These are phyloP conservation scores for Nemotelus nigrinus DNA, from an alignment of 2,888 invertebrate genomes.

Conservation along the genomic window DNA sequence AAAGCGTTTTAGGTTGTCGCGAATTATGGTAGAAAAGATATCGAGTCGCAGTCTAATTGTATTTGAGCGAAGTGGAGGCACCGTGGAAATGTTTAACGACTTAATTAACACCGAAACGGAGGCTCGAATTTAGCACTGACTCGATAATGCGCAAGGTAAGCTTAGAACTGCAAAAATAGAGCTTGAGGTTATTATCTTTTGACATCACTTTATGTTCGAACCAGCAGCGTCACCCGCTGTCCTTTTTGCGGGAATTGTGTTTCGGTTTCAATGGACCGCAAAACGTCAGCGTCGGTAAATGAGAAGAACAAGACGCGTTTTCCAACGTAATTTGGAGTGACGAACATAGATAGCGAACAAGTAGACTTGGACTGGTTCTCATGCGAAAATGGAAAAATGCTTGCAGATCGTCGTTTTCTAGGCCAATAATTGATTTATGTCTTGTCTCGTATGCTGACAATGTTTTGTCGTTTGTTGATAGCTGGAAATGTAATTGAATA, in stretches of 20 bases:
- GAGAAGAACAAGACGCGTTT: not conserved
- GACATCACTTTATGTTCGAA: conserved; percentile 14
- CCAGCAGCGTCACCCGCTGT: too few species aligned
- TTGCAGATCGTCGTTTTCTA: too few species aligned
- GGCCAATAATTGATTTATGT: too few species aligned
- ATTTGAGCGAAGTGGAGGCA: not conserved
- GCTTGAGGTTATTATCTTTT: conserved; percentile 23
- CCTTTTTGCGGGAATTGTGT: not conserved
- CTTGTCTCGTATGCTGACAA: too few species aligned
- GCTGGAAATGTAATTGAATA: too few species aligned
- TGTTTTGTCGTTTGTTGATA: too few species aligned
- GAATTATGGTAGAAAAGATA: conserved; percentile 10
- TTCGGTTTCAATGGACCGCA: not conserved
- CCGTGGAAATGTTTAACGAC: conserved; percentile 33
- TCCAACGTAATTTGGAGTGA: not conserved
- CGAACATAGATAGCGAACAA: not conserved
- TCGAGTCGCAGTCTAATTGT: not conserved
- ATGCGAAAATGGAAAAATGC: too few species aligned
- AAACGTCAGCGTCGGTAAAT: not conserved
- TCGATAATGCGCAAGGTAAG: conserved; percentile 29
- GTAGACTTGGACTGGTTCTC: not conserved
- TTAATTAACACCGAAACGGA: conserved; percentile 41
- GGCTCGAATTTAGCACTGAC: conserved; percentile 23
- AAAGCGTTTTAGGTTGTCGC: conserved; percentile 10
- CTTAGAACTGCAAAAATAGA: conserved; percentile 27